Percentiles rank a stretch among this genome's conserved stretches.
These are phyloP conservation scores for Alouatta palliata DNA, from an alignment of 2,113 vertebrate species.

Conservation along the genomic window DNA sequence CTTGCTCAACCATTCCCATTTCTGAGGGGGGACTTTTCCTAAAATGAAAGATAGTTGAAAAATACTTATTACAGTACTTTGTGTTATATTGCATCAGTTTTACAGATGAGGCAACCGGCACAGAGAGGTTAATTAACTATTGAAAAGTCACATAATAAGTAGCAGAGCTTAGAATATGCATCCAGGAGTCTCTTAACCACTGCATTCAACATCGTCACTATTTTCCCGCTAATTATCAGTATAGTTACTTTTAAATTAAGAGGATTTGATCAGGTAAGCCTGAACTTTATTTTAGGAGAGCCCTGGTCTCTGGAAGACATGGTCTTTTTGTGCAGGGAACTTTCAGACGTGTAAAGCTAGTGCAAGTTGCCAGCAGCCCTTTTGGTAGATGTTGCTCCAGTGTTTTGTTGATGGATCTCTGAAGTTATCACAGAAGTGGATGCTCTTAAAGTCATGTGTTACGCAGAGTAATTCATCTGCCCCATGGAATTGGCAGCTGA, in stretches of 20 bases:
- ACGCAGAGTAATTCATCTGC: background rate
- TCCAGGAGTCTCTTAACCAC: background rate
- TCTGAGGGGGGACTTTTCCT: background rate
- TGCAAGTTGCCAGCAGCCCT: background rate
- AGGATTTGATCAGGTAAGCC: background rate
- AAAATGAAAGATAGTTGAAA: background rate
- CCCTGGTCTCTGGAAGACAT: background rate
- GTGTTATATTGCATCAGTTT: background rate
- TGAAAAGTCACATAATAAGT: background rate
- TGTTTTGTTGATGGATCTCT: background rate
- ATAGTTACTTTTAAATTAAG: background rate
- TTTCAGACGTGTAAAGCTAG: background rate
- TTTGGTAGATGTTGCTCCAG: background rate
- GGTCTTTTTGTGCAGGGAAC: background rate
- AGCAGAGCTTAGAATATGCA: background rate
- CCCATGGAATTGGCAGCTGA: background rate
- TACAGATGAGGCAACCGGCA: background rate
- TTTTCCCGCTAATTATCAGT: background rate
- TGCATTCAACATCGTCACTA: background rate
- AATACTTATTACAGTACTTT: background rate
- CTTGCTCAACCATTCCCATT: background rate
- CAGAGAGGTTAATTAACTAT: background rate
- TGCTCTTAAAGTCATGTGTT: background rate
- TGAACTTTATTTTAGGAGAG: background rate
- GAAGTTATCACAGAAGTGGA: background rate